Evolutionary conservation across 2,113 vertebrate genomes (phyloP).

Genomic region (Catagonus wagneri): DNA sequence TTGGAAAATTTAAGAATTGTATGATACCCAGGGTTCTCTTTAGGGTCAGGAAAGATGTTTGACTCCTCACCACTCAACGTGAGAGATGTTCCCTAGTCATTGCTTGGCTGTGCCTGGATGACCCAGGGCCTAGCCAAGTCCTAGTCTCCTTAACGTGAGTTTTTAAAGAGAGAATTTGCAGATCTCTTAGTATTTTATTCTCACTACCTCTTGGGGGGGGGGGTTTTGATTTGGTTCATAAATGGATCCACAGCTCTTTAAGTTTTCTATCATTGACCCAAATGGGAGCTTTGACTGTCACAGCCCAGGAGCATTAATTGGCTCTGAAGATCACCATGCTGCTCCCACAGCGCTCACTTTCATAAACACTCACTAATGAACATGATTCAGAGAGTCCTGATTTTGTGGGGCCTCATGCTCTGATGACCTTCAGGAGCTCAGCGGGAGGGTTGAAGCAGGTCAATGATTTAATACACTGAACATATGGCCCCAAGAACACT

Average conservation of each 20-base stretch:
- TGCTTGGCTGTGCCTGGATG: background rate
- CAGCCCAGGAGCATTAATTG: background rate
- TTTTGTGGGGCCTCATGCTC: background rate
- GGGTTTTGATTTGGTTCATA: background rate
- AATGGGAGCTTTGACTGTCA: background rate
- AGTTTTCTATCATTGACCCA: background rate
- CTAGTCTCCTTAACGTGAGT: background rate
- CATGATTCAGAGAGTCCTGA: background rate
- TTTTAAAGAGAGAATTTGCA: background rate
- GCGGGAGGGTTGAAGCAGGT: background rate
- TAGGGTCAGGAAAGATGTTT: background rate
- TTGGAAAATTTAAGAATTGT: background rate
- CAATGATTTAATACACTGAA: background rate
- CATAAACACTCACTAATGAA: background rate
- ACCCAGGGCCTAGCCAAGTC: background rate
- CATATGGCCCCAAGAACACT: background rate
- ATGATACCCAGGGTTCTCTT: background rate
- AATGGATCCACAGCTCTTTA: background rate
- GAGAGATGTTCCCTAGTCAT: background rate
- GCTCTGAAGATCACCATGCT: accelerated
- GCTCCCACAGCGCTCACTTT: background rate
- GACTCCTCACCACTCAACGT: background rate
- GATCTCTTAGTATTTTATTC: background rate
- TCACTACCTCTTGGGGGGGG: background rate
- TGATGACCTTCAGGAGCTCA: background rate